Base-by-base conservation (phyloP, 2,797 vertebrate species). In the Macroramphosus scolopax region DNA sequence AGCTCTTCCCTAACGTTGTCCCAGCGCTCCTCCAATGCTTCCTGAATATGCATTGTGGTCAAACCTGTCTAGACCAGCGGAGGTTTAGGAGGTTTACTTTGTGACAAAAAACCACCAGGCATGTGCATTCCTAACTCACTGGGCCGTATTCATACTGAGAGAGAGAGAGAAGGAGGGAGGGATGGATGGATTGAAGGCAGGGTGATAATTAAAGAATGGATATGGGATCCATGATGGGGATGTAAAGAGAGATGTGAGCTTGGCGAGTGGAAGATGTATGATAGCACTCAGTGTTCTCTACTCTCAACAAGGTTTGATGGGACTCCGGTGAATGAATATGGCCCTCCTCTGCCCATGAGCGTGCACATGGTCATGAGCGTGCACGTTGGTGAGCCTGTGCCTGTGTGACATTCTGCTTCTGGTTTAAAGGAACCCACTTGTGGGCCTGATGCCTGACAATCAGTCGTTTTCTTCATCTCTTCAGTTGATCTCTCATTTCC, bases 391-490 rank as follows among this genome's bases (percentile, higher is more conserved):
- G 75, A 83, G 77, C 74, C 73, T 80, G 66, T 82, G 77, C 74
- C 72, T 86, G 81, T 79, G 75, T 77, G 70, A 81, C 75, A 70
- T 82, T 75, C 67, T 78, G 89, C 90, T 89, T 92, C 54, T 80
- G 63, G 92, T 85, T 81, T 83, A 75, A 81, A 89, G 78, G 85
- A 87, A 78, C 85, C 88, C 92, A 91, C 88, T 85, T 0, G 77
- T 90, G 86, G 81, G 84, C 83, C 81, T 84, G 66, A 78, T 80
- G 81, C 81, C 63, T 81, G 72, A 64, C 53, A 63, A 75, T 78
- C 53, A 70, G 41, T 58, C 75, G 66, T 77, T 43, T 55, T 60
- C 28, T 60, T 55, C 59, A 68, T 78, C 33, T 68, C 40, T 69
- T 72, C 34, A 64, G 45, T 78, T 71, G 14, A 37, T 59, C 41